phyloP scores from a whole-genome alignment of 1,140 invertebrate species.

The Solenopsis fugax region DNA sequence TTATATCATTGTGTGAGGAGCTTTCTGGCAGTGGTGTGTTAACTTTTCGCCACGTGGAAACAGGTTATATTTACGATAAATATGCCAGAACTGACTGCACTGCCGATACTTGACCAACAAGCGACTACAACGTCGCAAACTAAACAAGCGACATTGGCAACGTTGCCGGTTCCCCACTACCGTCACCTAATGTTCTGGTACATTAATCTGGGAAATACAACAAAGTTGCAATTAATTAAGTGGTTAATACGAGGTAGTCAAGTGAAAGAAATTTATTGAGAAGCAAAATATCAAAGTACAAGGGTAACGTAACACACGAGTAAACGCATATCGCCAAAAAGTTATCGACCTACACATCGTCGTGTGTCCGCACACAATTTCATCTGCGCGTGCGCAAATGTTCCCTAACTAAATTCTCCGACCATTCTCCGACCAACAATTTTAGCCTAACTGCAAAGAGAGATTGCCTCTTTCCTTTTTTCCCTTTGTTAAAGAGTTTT shows the following conservation, averaged over 20 bases:
- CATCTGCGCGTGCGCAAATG: constrained; percentile 27
- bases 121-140: constrained; percentile 71
- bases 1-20: constrained; percentile 45
- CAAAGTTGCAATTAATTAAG: constrained; percentile 14
- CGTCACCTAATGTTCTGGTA: background rate
- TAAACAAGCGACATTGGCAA: constrained; percentile 68
- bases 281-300: background rate
- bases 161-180: constrained; percentile 68
- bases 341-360: constrained; percentile 62
- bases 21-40: constrained; percentile 38
- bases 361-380: background rate
- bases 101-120: constrained; percentile 64
- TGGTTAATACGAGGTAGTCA: background rate
- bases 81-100: constrained; percentile 68
- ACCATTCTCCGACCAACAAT: constrained; percentile 11
- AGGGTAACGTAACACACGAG: background rate
- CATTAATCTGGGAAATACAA: background rate
- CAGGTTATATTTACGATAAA: constrained; percentile 69
- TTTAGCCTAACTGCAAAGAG: constrained; percentile 30
- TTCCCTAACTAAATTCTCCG: background rate
- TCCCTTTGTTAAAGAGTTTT: background rate
- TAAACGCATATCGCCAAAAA: constrained; percentile 36
- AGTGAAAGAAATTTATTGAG: background rate
- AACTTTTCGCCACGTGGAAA: constrained; percentile 61
- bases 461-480: background rate